Base-by-base conservation (phyloP, 2,888 invertebrate species). In the Morpho deidamia region DNA sequence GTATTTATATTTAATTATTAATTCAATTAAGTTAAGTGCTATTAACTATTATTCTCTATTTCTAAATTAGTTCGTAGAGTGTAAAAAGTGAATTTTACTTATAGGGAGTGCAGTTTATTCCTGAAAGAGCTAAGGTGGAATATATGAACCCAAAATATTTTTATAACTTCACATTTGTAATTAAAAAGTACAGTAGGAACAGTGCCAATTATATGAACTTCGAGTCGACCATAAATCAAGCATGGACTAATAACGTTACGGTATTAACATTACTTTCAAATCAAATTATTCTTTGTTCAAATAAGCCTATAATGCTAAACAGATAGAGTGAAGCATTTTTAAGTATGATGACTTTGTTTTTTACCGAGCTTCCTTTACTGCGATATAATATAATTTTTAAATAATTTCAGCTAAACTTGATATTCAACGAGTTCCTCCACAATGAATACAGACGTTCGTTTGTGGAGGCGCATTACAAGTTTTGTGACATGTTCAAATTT, bases 211-310 rank as follows among this genome's bases (percentile, higher is more conserved):
- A 60, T 40, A 9, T 71, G 0, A 72, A 75, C 44, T 0, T 66
- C 0, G 62, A 60, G 14, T 56, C 56, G 0, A 35, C 45, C 0
- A 46, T 42, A 1, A 53, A 62, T 9, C 49, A 63, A 0, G 33
- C 53, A 3, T 61, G 69, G 65, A 55, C 44, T 9, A 72, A 76
- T 53, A 74, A 76, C 47, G 55, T 74, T 7, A 63, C 74, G 66
- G 68, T 60, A 32, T 5, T 9, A 34, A 14, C 14, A 4, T 14
- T 14, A 14, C 4, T 14, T 14, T 23, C 3, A 23, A 23, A 5
- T 5, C 23, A 23, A 23, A 23, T 5, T 23, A 23, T 23, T 23
- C 23, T 0, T 23, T 23, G 5, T 23, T 23, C 23, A 23, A 23
- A 23, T 23, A n/a, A n/a, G n/a, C n/a, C n/a, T n/a, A n/a, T n/a